These are phyloP conservation scores for Desmophyllum pertusum DNA, from an alignment of 92 coral and sea anemone genomes.

Conservation along the genomic window DNA sequence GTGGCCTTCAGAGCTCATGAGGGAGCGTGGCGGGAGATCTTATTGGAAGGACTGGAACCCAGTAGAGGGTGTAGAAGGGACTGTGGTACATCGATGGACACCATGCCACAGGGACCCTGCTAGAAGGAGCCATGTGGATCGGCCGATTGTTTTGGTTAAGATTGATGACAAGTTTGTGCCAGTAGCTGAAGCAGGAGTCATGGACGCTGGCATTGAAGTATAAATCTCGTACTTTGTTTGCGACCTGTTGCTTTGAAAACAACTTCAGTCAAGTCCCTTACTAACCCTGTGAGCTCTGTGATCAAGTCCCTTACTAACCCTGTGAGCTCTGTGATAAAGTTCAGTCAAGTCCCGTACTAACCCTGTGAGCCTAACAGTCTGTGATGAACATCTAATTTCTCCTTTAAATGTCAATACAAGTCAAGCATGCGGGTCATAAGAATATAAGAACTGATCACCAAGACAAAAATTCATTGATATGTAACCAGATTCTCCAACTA, in stretches of 20 bases:
- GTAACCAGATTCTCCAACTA: not conserved
- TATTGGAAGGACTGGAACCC: constrained; percentile 91
- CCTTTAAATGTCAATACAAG: not conserved
- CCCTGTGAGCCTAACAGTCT: not conserved
- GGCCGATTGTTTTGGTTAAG: constrained; percentile 74
- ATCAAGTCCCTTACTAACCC: no score
- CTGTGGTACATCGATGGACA: constrained; percentile 82
- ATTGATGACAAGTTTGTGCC: constrained; percentile 85
- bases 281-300: no score
- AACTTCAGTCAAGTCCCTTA: not conserved
- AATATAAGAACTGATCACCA: not conserved
- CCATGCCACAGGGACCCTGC: constrained; percentile 81
- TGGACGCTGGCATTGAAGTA: constrained; percentile 70
- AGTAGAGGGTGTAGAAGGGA: constrained; percentile 84
- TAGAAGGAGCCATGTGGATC: constrained; percentile 78
- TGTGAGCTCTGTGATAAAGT: no score
- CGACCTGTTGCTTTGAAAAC: not conserved
- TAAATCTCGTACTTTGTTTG: not conserved
- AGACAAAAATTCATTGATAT: not conserved
- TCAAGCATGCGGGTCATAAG: not conserved
- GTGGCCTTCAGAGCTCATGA: constrained; percentile 93
- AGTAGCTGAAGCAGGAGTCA: constrained; percentile 80
- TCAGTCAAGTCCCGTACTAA: not conserved
- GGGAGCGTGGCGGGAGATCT: constrained; percentile 77
- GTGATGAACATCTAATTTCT: not conserved